These are phyloP conservation scores for Rallus limicola DNA, from an alignment of 2,113 vertebrate species.

Conservation along the genomic window DNA sequence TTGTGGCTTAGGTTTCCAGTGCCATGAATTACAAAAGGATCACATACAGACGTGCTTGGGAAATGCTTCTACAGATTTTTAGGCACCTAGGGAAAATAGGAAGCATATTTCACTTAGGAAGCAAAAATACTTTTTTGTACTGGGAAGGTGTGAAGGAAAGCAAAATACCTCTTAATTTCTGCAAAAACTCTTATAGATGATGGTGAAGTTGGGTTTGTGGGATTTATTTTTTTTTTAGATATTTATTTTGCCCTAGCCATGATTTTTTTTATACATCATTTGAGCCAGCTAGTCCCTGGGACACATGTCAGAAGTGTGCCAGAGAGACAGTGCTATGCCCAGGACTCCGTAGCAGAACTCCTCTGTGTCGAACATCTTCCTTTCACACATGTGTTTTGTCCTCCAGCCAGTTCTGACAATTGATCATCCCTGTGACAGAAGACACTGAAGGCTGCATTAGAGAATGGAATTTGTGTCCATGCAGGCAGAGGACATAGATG, in stretches of 20 bases:
- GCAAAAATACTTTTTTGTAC: background rate
- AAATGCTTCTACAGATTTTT: background rate
- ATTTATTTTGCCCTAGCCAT: background rate
- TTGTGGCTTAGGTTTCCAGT: background rate
- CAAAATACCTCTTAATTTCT: background rate
- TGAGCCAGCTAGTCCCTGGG: background rate
- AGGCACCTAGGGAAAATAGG: background rate
- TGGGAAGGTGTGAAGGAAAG: background rate
- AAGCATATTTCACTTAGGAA: background rate
- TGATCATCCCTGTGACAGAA: background rate
- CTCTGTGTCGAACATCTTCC: background rate
- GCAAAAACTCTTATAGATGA: background rate
- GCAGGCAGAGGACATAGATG: background rate
- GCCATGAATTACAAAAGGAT: background rate
- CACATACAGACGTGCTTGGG: background rate
- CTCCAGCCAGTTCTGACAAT: background rate
- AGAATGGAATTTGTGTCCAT: background rate
- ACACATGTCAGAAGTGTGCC: background rate
- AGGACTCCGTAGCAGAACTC: background rate
- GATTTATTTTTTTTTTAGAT: fast-evolving
- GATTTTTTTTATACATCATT: background rate
- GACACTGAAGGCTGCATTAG: background rate
- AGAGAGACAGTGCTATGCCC: background rate
- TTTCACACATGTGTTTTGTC: background rate
- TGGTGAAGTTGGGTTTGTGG: background rate